Evolutionary conservation across 2,888 invertebrate species (phyloP).

Genomic region (Emesis russula): DNA sequence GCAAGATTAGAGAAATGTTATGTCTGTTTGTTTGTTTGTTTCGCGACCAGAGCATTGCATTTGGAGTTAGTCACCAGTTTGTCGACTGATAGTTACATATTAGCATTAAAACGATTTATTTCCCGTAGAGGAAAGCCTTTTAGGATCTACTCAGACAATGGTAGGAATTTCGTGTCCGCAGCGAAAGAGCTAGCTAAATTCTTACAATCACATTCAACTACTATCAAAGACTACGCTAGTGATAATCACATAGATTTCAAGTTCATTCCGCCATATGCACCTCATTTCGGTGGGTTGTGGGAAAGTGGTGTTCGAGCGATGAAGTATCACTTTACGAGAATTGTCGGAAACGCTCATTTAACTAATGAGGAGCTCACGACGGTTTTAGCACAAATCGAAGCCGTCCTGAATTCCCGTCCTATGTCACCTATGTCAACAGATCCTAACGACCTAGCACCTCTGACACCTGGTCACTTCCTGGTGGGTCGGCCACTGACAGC

Average conservation of each 20-base stretch:
- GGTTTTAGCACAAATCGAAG: background rate
- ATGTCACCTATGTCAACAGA: background rate
- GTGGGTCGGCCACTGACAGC: background rate
- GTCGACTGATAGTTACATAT: background rate
- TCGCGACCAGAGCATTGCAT: background rate
- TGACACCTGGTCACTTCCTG: background rate
- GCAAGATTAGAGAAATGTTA: constrained; percentile 57
- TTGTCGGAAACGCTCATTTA: background rate
- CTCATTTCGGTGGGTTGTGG: background rate
- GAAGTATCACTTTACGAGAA: background rate
- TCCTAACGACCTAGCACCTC: background rate
- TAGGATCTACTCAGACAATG: background rate
- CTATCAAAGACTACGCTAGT: background rate
- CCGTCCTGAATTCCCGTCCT: background rate
- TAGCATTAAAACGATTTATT: background rate
- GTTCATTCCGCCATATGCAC: background rate
- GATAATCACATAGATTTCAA: background rate
- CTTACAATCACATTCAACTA: background rate
- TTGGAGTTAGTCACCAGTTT: background rate
- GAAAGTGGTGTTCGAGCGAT: background rate
- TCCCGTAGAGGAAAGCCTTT: constrained; percentile 6
- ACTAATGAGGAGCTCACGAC: background rate
- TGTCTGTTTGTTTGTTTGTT: background rate
- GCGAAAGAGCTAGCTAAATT: background rate
- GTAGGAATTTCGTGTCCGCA: background rate